Evolutionary conservation across 2,113 vertebrate species (phyloP), one percentile per base, ranked within the genome.

Genomic region (Halichoerus grypus): DNA sequence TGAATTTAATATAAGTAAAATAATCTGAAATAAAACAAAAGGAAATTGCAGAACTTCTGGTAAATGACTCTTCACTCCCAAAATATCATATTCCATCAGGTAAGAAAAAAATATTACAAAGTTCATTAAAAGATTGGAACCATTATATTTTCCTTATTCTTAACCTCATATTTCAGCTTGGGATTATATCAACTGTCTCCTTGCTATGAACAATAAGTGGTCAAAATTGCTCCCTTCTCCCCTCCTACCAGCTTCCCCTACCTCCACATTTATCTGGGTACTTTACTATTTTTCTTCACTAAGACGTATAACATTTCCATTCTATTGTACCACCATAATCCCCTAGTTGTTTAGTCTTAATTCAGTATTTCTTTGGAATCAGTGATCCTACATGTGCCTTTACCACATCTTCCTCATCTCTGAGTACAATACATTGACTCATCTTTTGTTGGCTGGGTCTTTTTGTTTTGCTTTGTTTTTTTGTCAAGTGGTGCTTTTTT

Each of bases 1-100:
- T 55, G 12, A 88, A 93, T 61, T 90, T 74, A 91, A 65, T 13
- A 92, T 33, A 86, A 89, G 26, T 80, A 88, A 57, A 88, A 83
- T 39, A 83, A 96, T 36, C 57, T 76, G 7, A 92, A 93, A 49
- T 28, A 90, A 94, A 92, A n/a, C 0, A 7, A 85, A 88, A 94
- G 42, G 36, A 65, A 92, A 92, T 19, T 92, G 18, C 11, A 74
- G 51, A 97, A 71, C 61, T 94, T 83, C 55, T 31, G 7, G 79
- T 33, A 89, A 85, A 82, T 95, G 65, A 42, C 51, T 82, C 39
- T 59, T 83, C 10, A 46, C 28, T 26, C 42, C 33, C 21, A 53
- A 87, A 93, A 71, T 63, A 82, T 49, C 55, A 57, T 36, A 61
- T 67, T 87, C 51, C 36, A 36, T 77, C 57, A 71, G 49, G 14